Evolutionary conservation across 2,113 vertebrate species (phyloP).

Genomic region (Eretmochelys imbricata): DNA sequence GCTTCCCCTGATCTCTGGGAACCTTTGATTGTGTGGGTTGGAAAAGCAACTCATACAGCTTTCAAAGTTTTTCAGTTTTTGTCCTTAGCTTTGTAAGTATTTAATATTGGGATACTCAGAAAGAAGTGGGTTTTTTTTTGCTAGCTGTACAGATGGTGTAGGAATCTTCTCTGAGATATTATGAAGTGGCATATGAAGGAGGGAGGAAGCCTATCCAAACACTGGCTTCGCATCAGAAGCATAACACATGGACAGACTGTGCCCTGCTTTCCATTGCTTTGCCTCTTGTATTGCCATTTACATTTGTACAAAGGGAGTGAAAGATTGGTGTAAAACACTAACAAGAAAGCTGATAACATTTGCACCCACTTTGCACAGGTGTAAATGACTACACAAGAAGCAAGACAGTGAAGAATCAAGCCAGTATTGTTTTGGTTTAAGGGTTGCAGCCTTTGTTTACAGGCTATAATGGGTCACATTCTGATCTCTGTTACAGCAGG

Average conservation of each 20-base stretch:
- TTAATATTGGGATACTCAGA: accelerated
- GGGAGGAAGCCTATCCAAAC: neutral
- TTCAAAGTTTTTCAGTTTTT: neutral
- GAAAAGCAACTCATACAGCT: neutral
- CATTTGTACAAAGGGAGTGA: neutral
- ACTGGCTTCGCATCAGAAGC: neutral
- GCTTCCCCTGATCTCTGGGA: neutral
- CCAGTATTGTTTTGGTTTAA: neutral
- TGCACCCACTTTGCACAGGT: neutral
- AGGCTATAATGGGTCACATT: neutral
- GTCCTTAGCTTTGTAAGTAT: neutral
- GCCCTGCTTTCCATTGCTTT: neutral
- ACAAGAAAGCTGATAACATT: neutral
- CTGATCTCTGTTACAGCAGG: neutral
- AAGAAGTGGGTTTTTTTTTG: neutral
- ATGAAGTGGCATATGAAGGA: neutral
- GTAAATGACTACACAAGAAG: neutral
- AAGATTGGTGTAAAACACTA: neutral
- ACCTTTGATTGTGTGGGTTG: neutral
- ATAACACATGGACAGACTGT: neutral
- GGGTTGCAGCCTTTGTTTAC: neutral
- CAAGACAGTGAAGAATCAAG: accelerated
- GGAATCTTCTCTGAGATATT: neutral
- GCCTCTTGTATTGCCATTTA: neutral
- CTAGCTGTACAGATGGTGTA: neutral